A percentile compares a stretch with the other conserved stretches of the same genome.
Conservation (phyloP, 2,888 invertebrate genomes). For the Xestia rhomboidea region DNA sequence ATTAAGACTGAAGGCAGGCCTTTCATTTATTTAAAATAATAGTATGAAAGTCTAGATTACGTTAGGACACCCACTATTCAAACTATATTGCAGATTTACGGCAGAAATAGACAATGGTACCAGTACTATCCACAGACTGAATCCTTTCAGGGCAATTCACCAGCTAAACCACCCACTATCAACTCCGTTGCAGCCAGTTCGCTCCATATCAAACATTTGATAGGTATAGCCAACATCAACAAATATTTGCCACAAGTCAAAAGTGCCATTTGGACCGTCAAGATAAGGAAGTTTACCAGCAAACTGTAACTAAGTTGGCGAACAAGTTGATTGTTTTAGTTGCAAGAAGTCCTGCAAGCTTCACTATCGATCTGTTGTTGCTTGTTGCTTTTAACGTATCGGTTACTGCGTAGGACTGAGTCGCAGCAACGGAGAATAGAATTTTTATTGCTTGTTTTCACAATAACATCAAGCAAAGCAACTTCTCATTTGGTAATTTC, state of each 20-base stretch:
- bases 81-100: background rate
- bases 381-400: background rate
- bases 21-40: no score
- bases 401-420: constrained; percentile 6
- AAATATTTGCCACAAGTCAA: constrained; percentile 43
- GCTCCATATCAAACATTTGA: background rate
- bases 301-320: constrained; percentile 37
- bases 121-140: background rate
- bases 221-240: background rate
- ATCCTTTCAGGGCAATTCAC: background rate
- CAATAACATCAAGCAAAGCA: background rate
- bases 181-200: background rate
- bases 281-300: constrained; percentile 50
- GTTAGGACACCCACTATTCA: background rate
- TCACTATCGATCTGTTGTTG: constrained; percentile 40
- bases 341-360: constrained; percentile 47
- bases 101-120: background rate
- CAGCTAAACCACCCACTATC: background rate
- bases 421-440: background rate
- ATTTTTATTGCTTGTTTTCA: background rate
- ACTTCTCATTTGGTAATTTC: background rate
- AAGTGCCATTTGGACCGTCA: constrained; percentile 46
- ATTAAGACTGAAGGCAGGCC: background rate
- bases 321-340: constrained; percentile 55
- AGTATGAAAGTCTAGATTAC: background rate